A percentile compares a stretch with the other conserved stretches of the same genome.
Conservation (phyloP, 2,797 vertebrate species). For the Melanotaenia nigrans region DNA sequence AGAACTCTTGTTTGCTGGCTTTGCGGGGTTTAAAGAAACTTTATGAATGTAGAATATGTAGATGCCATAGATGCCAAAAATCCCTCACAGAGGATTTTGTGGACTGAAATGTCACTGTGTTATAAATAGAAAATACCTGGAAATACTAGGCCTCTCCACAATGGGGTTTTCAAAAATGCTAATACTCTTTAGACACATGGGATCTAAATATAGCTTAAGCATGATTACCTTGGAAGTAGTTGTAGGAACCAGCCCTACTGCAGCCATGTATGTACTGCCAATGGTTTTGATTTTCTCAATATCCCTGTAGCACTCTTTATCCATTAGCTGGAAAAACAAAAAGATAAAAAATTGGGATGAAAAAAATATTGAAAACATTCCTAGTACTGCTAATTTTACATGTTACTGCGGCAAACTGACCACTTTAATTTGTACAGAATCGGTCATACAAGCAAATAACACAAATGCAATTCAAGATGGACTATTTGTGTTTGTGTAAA, state of each 20-base stretch:
- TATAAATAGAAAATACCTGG: constrained; percentile 40
- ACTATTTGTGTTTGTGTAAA: constrained; percentile 46
- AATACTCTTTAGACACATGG: constrained; percentile 26
- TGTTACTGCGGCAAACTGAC: constrained; percentile 18
- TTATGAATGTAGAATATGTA: constrained; percentile 51
- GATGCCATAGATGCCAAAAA: constrained; percentile 50
- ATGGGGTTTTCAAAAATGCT: constrained; percentile 18
- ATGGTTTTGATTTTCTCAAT: constrained; percentile 99
- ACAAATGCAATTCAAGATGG: constrained; percentile 31
- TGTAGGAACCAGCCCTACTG: constrained; percentile 94
- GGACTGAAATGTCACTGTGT: constrained; percentile 46
- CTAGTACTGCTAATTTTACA: constrained; percentile 2
- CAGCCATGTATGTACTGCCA: constrained; percentile 98
- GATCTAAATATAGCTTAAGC: constrained; percentile 20
- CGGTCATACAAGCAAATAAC: constrained; percentile 27
- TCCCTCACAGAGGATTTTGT: constrained; percentile 54
- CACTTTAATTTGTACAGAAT: constrained; percentile 3
- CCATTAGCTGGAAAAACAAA: constrained; percentile 86
- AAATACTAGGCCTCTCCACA: constrained; percentile 31
- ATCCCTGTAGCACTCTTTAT: constrained; percentile 95
- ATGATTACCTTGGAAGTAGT: constrained; percentile 88
- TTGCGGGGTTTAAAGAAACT: constrained; percentile 58
- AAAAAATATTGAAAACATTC: constrained; percentile 24
- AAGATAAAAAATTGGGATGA: background rate
- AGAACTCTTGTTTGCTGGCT: constrained; percentile 56